phyloP scores from a whole-genome alignment of 2,113 vertebrate species.

The Hemiprocne comata region DNA sequence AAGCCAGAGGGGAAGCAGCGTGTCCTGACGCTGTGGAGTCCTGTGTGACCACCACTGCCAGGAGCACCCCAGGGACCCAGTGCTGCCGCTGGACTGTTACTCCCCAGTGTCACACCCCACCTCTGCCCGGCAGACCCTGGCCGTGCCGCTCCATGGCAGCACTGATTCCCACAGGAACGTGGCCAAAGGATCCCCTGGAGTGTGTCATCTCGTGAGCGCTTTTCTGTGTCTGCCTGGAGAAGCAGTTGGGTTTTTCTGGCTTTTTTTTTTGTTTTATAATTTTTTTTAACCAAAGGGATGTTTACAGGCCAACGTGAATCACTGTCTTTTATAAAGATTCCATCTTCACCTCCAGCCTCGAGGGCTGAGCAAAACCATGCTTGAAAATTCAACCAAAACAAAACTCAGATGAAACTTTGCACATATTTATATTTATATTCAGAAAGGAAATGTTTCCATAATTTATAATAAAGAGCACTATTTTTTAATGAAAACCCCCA shows the following conservation, averaged over 20 bases:
- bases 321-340: slow-evolving; percentile 95
- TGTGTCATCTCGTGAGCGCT: background rate
- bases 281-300: slow-evolving; percentile 73
- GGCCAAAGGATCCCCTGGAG: slow-evolving; percentile 53
- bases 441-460: slow-evolving; percentile 85
- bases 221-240: slow-evolving; percentile 55
- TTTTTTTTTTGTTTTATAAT: slow-evolving; percentile 47
- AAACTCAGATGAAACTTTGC: slow-evolving; percentile 87
- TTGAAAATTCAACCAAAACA: slow-evolving; percentile 87
- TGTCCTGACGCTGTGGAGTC: background rate
- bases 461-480: slow-evolving; percentile 99
- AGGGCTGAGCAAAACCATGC: slow-evolving; percentile 81
- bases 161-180: background rate
- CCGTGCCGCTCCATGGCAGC: background rate
- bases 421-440: slow-evolving; percentile 99
- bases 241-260: slow-evolving; percentile 68
- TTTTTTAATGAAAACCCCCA: slow-evolving; percentile 86
- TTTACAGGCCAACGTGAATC: slow-evolving; percentile 87
- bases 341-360: slow-evolving; percentile 81
- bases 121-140: background rate
- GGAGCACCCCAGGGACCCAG: background rate
- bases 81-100: background rate
- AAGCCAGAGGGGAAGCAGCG: background rate
- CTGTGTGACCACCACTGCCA: background rate
- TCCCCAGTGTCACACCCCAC: background rate